Conservation (phyloP, 1,140 invertebrate species). For the Charaxes varanes region DNA sequence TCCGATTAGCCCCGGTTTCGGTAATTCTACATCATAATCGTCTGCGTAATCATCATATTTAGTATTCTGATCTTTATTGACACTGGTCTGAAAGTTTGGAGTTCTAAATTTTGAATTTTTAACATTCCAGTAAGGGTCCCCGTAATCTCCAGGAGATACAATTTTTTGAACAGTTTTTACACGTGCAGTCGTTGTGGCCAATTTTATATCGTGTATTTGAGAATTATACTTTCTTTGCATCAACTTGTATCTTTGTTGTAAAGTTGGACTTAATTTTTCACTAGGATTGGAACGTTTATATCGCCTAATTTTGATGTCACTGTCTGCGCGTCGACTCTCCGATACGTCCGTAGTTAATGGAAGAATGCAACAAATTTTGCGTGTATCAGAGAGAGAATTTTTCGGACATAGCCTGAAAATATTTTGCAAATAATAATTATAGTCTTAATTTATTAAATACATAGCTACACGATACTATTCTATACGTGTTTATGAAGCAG, state of each 20-base stretch:
- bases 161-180: constrained; percentile 29
- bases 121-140: constrained; percentile 59
- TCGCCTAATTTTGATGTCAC: constrained; percentile 22
- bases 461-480: no score
- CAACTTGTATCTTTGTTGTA: constrained; percentile 34
- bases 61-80: constrained; percentile 17
- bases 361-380: constrained; percentile 47
- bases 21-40: constrained; percentile 48
- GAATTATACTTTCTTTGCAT: constrained; percentile 26
- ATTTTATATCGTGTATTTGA: constrained; percentile 18
- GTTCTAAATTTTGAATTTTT: constrained; percentile 41
- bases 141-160: constrained; percentile 36
- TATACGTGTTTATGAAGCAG: no score
- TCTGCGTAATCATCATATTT: constrained; percentile 31
- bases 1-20: constrained; percentile 48
- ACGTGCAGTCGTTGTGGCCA: constrained; percentile 21
- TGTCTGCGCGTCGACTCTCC: no score
- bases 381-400: constrained; percentile 7
- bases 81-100: constrained; percentile 15
- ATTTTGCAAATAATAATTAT: background rate
- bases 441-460: constrained; percentile 18
- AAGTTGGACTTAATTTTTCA: constrained; percentile 19
- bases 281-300: constrained; percentile 35
- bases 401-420: constrained; percentile 20
- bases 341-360: constrained; percentile 28